These are phyloP conservation scores for Hyperopisus bebe DNA, from an alignment of 2,113 vertebrate species.

Conservation along the genomic window DNA sequence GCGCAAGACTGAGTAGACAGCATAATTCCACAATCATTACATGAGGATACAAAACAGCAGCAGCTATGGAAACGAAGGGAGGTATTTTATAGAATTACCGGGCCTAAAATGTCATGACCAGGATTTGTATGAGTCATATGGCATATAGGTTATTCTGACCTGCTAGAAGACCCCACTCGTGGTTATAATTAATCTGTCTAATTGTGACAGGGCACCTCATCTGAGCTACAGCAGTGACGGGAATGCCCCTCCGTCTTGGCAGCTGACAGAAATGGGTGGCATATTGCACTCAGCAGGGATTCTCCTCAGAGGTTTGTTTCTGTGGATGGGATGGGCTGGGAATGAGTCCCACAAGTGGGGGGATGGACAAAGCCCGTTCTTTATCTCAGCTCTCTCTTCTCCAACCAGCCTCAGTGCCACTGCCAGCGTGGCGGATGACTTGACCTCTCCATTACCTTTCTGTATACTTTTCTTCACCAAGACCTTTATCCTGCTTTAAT, in stretches of 20 bases:
- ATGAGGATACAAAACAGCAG: neutral
- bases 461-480: neutral
- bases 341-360: conserved; percentile 48
- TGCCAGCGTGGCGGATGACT: neutral
- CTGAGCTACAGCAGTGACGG: conserved; percentile 6
- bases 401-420: neutral
- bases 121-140: neutral
- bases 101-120: neutral
- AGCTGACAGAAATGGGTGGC: conserved; percentile 50
- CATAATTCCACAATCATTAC: neutral
- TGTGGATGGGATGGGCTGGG: conserved; percentile 43
- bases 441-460: neutral
- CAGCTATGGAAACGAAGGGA: neutral
- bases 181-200: conserved; percentile 50
- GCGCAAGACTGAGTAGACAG: neutral
- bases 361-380: conserved; percentile 25
- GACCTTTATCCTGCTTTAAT: neutral
- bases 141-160: neutral
- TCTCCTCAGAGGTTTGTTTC: conserved; percentile 36
- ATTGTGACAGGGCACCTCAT: conserved; percentile 42
- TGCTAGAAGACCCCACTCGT: conserved; percentile 30
- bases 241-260: conserved; percentile 37
- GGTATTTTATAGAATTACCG: neutral
- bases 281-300: conserved; percentile 58
- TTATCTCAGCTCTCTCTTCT: neutral